A percentile compares a stretch with the other conserved stretches of the same genome.
Evolutionary conservation across 2,113 vertebrate genomes (phyloP).

Genomic region (Pungitius pungitius): DNA sequence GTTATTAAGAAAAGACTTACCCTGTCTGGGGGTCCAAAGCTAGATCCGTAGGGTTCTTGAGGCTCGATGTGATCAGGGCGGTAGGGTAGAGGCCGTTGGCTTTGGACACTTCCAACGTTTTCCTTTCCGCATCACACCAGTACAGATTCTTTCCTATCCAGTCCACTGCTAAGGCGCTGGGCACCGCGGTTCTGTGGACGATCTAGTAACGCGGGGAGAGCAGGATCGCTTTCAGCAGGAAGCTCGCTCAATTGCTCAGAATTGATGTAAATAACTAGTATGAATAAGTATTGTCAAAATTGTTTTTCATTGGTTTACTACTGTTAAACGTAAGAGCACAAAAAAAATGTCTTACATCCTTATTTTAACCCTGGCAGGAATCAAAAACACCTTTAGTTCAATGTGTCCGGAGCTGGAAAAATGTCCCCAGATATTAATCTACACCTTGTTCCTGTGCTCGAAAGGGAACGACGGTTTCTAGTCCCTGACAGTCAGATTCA

Average conservation of each 20-base stretch:
- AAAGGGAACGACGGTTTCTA: neutral
- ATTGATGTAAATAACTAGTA: neutral
- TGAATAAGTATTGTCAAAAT: neutral
- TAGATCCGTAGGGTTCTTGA: constrained; percentile 91
- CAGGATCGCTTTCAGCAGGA: neutral
- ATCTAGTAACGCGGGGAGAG: constrained; percentile 78
- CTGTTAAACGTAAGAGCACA: neutral
- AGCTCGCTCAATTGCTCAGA: too few species aligned
- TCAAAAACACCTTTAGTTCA: neutral
- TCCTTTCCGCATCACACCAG: constrained; percentile 95
- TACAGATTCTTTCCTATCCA: constrained; percentile 99
- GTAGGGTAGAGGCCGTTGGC: constrained; percentile 94
- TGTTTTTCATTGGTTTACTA: neutral
- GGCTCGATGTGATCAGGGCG: constrained; percentile 87
- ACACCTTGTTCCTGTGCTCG: neutral
- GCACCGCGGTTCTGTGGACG: constrained; percentile 93
- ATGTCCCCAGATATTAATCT: neutral
- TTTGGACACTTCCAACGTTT: constrained; percentile 97
- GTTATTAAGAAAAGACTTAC: constrained; percentile 65
- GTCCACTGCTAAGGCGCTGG: constrained; percentile 93
- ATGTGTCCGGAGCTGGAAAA: too few species aligned
- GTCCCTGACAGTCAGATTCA: neutral
- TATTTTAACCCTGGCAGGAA: constrained; percentile 4
- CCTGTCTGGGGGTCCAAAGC: constrained; percentile 90
- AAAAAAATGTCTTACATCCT: neutral